Evolutionary conservation across 2,888 invertebrate species (phyloP).

Genomic region (Gastracanthus pulcherrimus): DNA sequence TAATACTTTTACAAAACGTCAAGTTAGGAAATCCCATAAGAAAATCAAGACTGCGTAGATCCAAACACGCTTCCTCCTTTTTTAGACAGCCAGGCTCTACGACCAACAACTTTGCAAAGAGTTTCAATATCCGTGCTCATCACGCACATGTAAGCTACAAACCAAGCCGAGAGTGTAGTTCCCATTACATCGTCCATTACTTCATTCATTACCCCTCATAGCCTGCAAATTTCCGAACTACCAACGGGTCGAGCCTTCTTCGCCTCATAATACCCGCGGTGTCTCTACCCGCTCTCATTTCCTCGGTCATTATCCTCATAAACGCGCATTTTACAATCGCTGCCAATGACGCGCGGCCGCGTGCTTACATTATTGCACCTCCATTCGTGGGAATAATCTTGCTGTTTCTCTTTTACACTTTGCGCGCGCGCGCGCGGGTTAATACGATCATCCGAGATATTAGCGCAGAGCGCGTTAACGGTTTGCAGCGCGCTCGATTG

Average conservation of each 20-base stretch:
- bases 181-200: not conserved
- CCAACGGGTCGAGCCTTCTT: not conserved
- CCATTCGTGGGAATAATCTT: slow-evolving; percentile 24
- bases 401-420: too few relatives aligned
- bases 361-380: slow-evolving; percentile 4
- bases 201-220: not conserved
- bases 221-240: not conserved
- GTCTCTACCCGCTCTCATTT: not conserved
- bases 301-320: not conserved
- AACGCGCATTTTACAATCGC: not conserved
- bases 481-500: slow-evolving; percentile 9
- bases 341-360: not conserved
- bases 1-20: too few relatives aligned
- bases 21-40: too few relatives aligned
- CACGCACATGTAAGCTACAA: not conserved
- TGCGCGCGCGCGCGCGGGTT: not conserved
- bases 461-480: not conserved
- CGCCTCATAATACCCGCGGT: not conserved
- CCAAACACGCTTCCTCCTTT: too few relatives aligned
- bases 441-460: slow-evolving; percentile 18
- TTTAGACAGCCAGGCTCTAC: too few relatives aligned
- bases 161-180: not conserved
- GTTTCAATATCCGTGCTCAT: not conserved
- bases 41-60: too few relatives aligned
- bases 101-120: too few relatives aligned